A percentile compares a stretch with the other conserved stretches of the same genome.
These are phyloP conservation scores for Labeo catla DNA, from an alignment of 2,113 vertebrate genomes.

Conservation along the genomic window DNA sequence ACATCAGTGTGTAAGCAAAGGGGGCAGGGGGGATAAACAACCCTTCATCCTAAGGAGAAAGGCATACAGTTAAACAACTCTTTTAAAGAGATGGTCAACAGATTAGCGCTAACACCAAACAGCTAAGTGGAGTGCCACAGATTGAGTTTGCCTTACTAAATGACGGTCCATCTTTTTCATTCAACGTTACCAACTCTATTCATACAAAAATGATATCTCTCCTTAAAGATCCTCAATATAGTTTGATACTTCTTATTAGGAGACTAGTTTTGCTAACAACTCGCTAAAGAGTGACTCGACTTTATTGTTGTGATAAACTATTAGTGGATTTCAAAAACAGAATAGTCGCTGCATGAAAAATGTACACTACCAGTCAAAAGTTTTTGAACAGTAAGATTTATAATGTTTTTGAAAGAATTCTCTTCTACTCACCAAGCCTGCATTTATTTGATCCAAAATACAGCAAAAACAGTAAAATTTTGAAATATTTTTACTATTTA, in stretches of 20 bases:
- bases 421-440: too few relatives aligned
- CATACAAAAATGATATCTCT: background rate
- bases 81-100: slow-evolving; percentile 40
- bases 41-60: slow-evolving; percentile 61
- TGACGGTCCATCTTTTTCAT: background rate
- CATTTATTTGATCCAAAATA: too few relatives aligned
- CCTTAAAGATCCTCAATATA: background rate
- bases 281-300: background rate
- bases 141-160: slow-evolving; percentile 5
- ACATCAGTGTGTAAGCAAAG: slow-evolving; percentile 42
- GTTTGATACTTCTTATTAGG: background rate
- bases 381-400: too few relatives aligned
- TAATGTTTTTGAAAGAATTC: too few relatives aligned
- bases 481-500: too few relatives aligned
- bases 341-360: background rate
- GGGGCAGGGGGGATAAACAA: slow-evolving; percentile 65
- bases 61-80: slow-evolving; percentile 38
- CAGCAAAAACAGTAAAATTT: too few relatives aligned
- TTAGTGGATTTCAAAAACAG: background rate
- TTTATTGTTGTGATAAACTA: background rate
- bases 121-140: slow-evolving; percentile 19
- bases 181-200: background rate
- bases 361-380: too few relatives aligned
- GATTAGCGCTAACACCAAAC: slow-evolving; percentile 57
- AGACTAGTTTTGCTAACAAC: background rate